Base-by-base conservation (phyloP, 2,888 invertebrate genomes). In the Endotricha flammealis region DNA sequence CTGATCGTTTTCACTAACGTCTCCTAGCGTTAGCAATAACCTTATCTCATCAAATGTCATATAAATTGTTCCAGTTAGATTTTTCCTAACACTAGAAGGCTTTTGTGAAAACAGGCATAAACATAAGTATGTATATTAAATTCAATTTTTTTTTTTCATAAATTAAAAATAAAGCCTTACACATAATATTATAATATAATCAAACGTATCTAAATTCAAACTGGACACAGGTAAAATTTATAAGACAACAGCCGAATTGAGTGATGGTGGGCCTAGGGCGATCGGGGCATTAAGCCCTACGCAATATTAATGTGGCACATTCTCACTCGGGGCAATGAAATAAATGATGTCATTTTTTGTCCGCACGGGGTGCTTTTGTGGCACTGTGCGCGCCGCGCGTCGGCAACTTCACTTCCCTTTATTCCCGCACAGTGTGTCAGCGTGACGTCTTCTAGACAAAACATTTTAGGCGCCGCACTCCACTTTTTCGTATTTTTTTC, bases 271-370 rank as follows among this genome's bases (percentile, higher is more conserved):
- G 75, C 83, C 82, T 63, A 74, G 73, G 78, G 85, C 85, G 76
- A 75, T 76, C 59, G 62, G 57, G 65, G 62, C 76, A 81, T 81
- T 81, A 78, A 66, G 78, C 73, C 64, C 81, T 74, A 67, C 73
- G 72, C 73, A 69, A 79, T 82, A 83, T 83, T 81, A 82, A 83
- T 80, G 81, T 74, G 69, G 62, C 69, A 75, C 75, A 78, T 83
- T 86, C 82, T 80, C 82, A 79, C 81, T 76, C 79, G 67, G 54
- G 64, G 82, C 81, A 80, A 85, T 86, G 83, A 85, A 82, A 86
- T 86, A 83, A 85, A 86, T 85, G 85, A 85, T 81, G 82, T 83
- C 79, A 85, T 85, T 85, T 85, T 85, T 85, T 85, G 83, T 82
- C 71, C 64, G 65, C 63, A 57, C 71, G 66, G 77, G 76, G 75